These are phyloP conservation scores for Knipowitschia caucasica DNA, from an alignment of 2,797 vertebrate species.

Conservation along the genomic window DNA sequence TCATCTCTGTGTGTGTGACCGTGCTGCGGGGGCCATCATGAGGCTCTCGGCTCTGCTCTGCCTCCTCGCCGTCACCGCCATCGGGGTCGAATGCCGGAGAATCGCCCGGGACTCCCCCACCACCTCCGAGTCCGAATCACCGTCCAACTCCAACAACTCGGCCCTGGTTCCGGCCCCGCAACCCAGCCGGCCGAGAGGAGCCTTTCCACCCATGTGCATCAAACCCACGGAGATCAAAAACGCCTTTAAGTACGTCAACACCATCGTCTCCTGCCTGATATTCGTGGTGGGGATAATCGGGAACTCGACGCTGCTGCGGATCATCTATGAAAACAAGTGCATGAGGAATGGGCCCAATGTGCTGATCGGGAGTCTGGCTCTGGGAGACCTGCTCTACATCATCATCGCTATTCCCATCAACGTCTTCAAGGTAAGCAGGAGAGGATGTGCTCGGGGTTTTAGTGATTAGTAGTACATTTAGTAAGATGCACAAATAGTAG, in stretches of 20 bases:
- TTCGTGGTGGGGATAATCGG: conserved; percentile 93
- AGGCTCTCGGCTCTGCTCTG: conserved; percentile 54
- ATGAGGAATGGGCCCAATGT: conserved; percentile 97
- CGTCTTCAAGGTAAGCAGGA: conserved; percentile 88
- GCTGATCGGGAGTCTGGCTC: conserved; percentile 90
- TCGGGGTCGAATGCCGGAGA: conserved; percentile 42
- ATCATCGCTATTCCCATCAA: conserved; percentile 92
- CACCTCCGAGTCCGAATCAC: conserved; percentile 19
- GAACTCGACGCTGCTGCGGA: conserved; percentile 90
- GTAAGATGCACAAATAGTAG: too few relatives aligned
- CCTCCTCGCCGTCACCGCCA: conserved; percentile 42
- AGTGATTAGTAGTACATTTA: too few relatives aligned
- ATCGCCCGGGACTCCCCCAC: conserved; percentile 55
- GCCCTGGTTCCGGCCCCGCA: conserved; percentile 11
- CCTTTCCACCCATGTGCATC: conserved; percentile 71
- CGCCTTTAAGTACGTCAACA: conserved; percentile 95
- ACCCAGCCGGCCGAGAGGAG: conserved; percentile 26
- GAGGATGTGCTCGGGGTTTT: neutral
- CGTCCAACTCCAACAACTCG: conserved; percentile 13
- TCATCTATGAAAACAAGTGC: conserved; percentile 97
- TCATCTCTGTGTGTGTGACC: conserved; percentile 1
- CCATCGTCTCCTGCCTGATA: conserved; percentile 88
- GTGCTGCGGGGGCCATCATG: conserved; percentile 47
- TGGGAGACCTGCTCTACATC: conserved; percentile 94
- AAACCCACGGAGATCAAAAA: conserved; percentile 81